Evolutionary conservation across 1,140 invertebrate genomes (phyloP), one percentile per base, ranked within the genome.

Genomic region (Leptinotarsa texana): DNA sequence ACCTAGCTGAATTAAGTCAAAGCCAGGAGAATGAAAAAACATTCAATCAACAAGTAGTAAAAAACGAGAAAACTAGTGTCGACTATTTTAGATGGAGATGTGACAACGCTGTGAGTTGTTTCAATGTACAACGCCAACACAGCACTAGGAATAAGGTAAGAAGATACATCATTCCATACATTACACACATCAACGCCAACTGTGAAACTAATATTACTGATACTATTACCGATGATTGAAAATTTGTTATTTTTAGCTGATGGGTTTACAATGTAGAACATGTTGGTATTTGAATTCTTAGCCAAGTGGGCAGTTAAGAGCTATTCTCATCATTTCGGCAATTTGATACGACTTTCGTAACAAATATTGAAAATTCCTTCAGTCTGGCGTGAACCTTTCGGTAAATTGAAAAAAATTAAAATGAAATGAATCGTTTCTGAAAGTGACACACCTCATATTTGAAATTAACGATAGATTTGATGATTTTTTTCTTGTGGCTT

Each of bases 91-190:
- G 51, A 18, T 57, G 51, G 15, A 57, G n/a, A 57, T n/a, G 4
- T 57, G 51, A 18, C 51, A 57, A 15, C 51, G 6, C 13, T 18
- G 51, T 3, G 13, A 17, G 61, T 62, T 72, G 24, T 27, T n/a
- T 27, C 63, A 69, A 66, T 77, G 76, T 77, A 80, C 76, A 77
- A 80, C 74, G 74, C 76, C 76, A 76, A 78, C 74, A 70, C 47
- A 62, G 72, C 74, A 69, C 74, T 69, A 15, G 48, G 75, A 57
- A 57, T 57, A 57, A 57, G 51, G 51, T 57, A 57, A 75, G 77
- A 78, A 70, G 72, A 65, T 47, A 57, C 65, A 67, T 67, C 51
- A 57, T 57, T 57, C 51, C 51, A 57, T 18, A n/a, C 51, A 57
- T 57, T 57, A 17, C 51, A 57, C 51, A 57, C 15, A 57, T 57